Evolutionary conservation across 2,113 vertebrate genomes (phyloP).

Genomic region (Dryoscopus gambensis): DNA sequence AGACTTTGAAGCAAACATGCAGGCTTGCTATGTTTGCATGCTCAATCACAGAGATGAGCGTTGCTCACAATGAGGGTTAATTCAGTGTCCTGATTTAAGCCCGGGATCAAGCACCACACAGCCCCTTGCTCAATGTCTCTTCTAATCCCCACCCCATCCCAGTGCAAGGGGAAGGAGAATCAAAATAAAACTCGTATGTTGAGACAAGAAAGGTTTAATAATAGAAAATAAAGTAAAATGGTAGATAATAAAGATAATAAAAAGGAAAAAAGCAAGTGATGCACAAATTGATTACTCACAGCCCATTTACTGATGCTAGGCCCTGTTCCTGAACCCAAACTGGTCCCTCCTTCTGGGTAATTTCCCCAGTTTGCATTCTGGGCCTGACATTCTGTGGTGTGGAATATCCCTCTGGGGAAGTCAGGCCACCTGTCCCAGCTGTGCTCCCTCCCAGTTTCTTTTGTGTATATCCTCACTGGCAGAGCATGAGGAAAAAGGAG

Average conservation of each 20-base stretch:
- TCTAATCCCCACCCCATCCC: not conserved
- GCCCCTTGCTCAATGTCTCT: not conserved
- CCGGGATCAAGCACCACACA: not conserved
- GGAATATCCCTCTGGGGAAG: too few relatives aligned
- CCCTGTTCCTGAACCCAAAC: fast-evolving
- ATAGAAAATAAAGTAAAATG: not conserved
- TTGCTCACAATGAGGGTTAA: not conserved
- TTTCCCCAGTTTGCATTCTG: not conserved
- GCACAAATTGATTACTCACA: not conserved
- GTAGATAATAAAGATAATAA: not conserved
- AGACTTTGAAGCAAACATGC: not conserved
- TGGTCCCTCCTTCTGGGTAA: fast-evolving
- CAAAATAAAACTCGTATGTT: not conserved
- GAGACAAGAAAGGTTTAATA: not conserved
- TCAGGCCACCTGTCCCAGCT: not conserved
- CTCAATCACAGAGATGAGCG: not conserved
- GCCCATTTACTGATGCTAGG: not conserved
- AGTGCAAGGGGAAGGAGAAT: not conserved
- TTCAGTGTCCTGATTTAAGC: not conserved
- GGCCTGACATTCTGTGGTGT: not conserved
- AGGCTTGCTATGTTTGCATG: not conserved
- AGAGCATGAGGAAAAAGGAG: not conserved
- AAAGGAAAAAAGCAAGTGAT: not conserved
- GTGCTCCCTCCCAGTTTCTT: not conserved
- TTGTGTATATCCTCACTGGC: not conserved